Conservation (phyloP, 1,140 invertebrate genomes). For the Pseudomyrmex gracilis region DNA sequence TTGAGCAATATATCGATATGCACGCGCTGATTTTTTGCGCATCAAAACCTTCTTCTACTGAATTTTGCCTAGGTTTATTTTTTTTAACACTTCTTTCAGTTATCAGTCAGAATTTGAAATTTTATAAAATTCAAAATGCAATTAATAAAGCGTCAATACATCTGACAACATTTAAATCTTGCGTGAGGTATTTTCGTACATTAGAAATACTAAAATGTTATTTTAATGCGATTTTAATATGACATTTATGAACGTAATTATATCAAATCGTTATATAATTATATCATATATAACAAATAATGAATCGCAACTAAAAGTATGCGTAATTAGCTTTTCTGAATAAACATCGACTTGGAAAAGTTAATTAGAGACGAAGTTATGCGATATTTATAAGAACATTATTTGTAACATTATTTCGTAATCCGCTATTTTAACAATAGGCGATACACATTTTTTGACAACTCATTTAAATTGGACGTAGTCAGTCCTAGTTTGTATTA, state of each 20-base stretch:
- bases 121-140: background rate
- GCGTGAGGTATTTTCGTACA: background rate
- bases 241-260: background rate
- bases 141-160: background rate
- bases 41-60: background rate
- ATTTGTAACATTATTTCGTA: background rate
- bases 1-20: background rate
- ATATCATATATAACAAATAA: background rate
- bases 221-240: conserved; percentile 5
- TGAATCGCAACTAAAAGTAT: background rate
- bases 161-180: background rate
- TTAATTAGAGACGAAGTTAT: background rate
- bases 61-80: background rate
- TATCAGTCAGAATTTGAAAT: background rate
- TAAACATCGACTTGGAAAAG: background rate
- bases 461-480: conserved; percentile 51
- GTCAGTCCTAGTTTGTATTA: conserved; percentile 48
- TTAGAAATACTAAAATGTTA: background rate
- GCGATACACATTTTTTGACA: conserved; percentile 33
- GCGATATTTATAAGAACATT: background rate
- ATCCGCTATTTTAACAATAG: conserved; percentile 23
- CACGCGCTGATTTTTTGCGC: background rate
- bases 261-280: too few species aligned
- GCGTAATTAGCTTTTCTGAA: background rate
- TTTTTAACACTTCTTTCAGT: background rate